Evolutionary conservation across 2,888 invertebrate species (phyloP).

Genomic region (Clusia tigrina): DNA sequence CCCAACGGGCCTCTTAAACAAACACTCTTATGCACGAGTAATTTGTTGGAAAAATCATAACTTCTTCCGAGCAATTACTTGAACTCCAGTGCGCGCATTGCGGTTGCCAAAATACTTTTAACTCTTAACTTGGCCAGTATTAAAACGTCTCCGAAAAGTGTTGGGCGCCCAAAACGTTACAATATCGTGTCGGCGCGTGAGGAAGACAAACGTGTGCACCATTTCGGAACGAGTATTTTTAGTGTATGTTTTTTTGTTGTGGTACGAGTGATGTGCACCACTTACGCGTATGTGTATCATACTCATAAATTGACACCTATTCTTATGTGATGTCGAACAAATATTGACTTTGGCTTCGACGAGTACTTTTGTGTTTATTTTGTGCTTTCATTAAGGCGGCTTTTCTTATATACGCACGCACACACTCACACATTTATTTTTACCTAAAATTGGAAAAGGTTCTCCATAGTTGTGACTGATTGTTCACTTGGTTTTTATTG

Average conservation of each 20-base stretch:
- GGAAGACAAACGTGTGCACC: not conserved
- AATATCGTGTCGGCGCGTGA: slow-evolving; percentile 5
- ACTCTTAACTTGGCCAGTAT: slow-evolving; percentile 21
- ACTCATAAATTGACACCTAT: not conserved
- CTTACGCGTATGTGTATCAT: too few species aligned
- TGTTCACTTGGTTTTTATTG: not conserved
- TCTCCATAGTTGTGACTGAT: too few species aligned
- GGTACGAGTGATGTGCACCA: not conserved
- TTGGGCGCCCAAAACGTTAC: slow-evolving; percentile 9
- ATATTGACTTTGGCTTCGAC: slow-evolving; percentile 5
- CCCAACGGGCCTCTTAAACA: not conserved
- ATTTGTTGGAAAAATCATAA: not conserved
- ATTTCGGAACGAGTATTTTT: not conserved
- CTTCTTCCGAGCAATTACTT: not conserved
- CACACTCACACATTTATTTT: too few species aligned
- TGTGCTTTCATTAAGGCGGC: not conserved
- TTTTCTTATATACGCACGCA: too few species aligned
- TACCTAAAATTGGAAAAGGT: too few species aligned
- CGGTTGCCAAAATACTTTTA: slow-evolving; percentile 20
- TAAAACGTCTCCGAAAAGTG: slow-evolving; percentile 14
- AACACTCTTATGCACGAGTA: not conserved
- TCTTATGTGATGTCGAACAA: not conserved
- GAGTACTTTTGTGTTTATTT: not conserved
- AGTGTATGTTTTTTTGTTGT: not conserved
- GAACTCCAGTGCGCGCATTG: not conserved